A percentile compares a stretch with the other conserved stretches of the same genome.
These are phyloP conservation scores for Megamerina dolium DNA, from an alignment of 2,888 invertebrate species.

Conservation along the genomic window DNA sequence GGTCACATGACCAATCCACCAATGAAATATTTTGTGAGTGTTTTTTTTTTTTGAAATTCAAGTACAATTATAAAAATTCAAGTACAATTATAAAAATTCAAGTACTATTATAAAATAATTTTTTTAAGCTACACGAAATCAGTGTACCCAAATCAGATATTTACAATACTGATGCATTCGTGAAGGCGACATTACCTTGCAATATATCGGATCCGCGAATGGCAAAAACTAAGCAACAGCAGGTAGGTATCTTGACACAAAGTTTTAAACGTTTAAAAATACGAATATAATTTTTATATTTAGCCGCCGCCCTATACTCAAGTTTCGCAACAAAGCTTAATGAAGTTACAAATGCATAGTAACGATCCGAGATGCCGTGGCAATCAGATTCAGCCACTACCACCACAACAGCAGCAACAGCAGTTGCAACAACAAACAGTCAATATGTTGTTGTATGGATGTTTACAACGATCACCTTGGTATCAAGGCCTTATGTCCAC, in stretches of 20 bases:
- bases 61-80: too few species aligned
- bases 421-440: slow-evolving; percentile 16
- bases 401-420: slow-evolving; percentile 5
- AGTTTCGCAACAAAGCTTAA: neutral
- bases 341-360: neutral
- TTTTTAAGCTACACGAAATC: slow-evolving; percentile 20
- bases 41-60: too few species aligned
- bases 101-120: neutral
- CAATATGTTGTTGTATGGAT: slow-evolving; percentile 26
- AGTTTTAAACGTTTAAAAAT: neutral
- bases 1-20: slow-evolving; percentile 18
- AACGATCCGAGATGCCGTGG: slow-evolving; percentile 7
- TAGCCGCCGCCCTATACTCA: neutral
- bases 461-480: slow-evolving; percentile 28
- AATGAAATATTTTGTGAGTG: slow-evolving; percentile 21
- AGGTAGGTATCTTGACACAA: slow-evolving; percentile 12
- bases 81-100: neutral
- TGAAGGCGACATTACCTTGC: slow-evolving; percentile 18
- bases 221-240: slow-evolving; percentile 14
- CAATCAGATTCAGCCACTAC: too few species aligned
- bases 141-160: slow-evolving; percentile 16
- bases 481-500: slow-evolving; percentile 29
- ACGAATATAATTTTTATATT: neutral
- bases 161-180: slow-evolving; percentile 19
- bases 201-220: slow-evolving; percentile 21